A percentile compares a stretch with the other conserved stretches of the same genome.
These are phyloP conservation scores for Diaphora mendica DNA, from an alignment of 2,888 invertebrate genomes.

Conservation along the genomic window DNA sequence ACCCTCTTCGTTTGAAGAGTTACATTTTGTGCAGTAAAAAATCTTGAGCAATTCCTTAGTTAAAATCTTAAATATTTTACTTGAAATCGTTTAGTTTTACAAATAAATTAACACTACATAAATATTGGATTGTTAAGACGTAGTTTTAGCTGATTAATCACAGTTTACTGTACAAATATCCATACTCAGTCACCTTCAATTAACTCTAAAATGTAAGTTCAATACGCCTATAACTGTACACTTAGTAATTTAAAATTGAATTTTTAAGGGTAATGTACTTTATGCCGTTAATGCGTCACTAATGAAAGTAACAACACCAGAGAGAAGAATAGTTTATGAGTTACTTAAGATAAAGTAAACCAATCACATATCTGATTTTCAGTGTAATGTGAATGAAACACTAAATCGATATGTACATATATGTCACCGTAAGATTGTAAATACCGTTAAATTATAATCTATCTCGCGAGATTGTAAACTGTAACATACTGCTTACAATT, in stretches of 20 bases:
- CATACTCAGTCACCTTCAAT: background rate
- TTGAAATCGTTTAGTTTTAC: background rate
- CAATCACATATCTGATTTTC: background rate
- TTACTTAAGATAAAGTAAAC: background rate
- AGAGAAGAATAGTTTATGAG: background rate
- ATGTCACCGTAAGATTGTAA: too few species aligned
- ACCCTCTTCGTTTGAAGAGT: slow-evolving; percentile 16
- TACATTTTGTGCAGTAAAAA: background rate
- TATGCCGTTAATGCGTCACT: background rate
- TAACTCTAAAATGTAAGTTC: background rate
- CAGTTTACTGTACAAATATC: background rate
- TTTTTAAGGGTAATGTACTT: background rate
- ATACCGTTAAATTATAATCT: too few species aligned
- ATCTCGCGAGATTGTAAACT: too few species aligned
- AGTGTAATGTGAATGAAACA: background rate
- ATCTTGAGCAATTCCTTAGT: background rate
- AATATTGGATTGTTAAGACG: background rate
- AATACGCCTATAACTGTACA: background rate
- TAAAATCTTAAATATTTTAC: background rate
- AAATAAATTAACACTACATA: background rate
- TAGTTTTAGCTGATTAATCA: background rate
- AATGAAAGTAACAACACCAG: background rate
- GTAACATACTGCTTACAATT: too few species aligned
- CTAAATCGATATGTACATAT: background rate
- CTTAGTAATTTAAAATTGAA: background rate